Evolutionary conservation across 2,113 vertebrate genomes (phyloP), one percentile per base, ranked within the genome.

Genomic region (Hyperopisus bebe): DNA sequence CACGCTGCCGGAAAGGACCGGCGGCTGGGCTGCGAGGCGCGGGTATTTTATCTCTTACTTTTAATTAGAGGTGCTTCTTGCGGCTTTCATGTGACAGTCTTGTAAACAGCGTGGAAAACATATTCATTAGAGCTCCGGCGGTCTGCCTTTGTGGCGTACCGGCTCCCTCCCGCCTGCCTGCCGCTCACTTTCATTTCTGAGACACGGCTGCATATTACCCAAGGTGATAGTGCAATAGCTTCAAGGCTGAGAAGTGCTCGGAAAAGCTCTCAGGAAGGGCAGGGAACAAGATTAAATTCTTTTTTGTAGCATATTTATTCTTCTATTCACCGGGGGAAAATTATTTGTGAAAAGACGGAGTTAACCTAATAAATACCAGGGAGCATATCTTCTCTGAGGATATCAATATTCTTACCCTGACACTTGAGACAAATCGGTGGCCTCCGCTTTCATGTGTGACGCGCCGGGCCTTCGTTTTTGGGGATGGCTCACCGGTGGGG

Each of bases 201-300:
- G 90, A 90, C 91, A 93, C 90, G 92, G 92, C 91, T 92, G 91
- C 94, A 92, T 94, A 92, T 95, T 94, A 94, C 92, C 94, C 93
- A 94, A 94, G 94, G 94, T 94, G 95, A 92, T 95, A 94, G 92
- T 88, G 92, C 94, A 92, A 90, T 94, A 92, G 94, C 94, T 94
- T 94, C 94, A 93, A 96, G 94, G 94, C 95, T 94, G 94, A 94
- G 93, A 92, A 93, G 93, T 92, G 93, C 94, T 93, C 94, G 93
- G 94, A 93, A 94, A 95, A 95, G 95, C 94, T 95, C 95, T 95
- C 94, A 94, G 94, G 92, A 93, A 90, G 92, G 84, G 92, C 94
- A 90, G 92, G 92, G 91, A 93, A 94, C 90, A 93, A 94, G 91
- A 95, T 95, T 93, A 94, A 95, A 96, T 94, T 95, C 94, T 94